Evolutionary conservation across 2,797 vertebrate genomes (phyloP), one percentile per base, ranked within the genome.

Genomic region (Alfaro cultratus): DNA sequence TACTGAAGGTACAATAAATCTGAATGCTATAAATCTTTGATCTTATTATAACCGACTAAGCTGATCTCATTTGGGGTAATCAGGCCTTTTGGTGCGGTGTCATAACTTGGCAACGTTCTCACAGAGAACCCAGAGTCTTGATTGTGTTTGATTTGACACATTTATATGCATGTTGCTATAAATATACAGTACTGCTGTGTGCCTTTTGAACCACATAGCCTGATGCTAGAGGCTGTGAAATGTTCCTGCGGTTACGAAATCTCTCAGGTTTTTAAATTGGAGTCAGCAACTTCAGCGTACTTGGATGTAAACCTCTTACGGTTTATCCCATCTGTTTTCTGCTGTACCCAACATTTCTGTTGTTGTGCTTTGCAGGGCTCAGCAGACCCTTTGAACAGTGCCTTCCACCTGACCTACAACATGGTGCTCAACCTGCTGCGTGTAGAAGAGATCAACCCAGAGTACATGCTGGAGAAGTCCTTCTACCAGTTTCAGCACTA

Each of bases 401-500:
- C 97, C 3, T 99, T 99, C 87, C 98, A 99, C 80, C 95, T 98
- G 87, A 99, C 99, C 0, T 99, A 99, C 91, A 99, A 99, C 94
- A 99, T 99, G 98, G 98, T 99, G 79, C 93, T 99, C 85, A 99
- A 99, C 89, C 94, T 99, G 87, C 95, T 99, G 83, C 96, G 97
- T 4, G 98, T 99, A 86, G 98, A 99, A 91, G 98, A 99, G 92
- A 99, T 99, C 90, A 99, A 99, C 91, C 98, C 98, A 0, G 98
- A 99, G 91, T 99, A 99, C 89, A 99, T 98, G 98, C 93, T 99
- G 93, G 98, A 99, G 92, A 99, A 99, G 79, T 99, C 98, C 8
- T 96, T 99, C 92, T 99, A 99, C 90, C 99, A 99, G 91, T 99
- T 99, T 91, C 99, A 99, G 13, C 98, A 99, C 91, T 99, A 99